Evolutionary conservation across 2,888 invertebrate genomes (phyloP), one percentile per base, ranked within the genome.

Genomic region (Notodonta dromedarius): DNA sequence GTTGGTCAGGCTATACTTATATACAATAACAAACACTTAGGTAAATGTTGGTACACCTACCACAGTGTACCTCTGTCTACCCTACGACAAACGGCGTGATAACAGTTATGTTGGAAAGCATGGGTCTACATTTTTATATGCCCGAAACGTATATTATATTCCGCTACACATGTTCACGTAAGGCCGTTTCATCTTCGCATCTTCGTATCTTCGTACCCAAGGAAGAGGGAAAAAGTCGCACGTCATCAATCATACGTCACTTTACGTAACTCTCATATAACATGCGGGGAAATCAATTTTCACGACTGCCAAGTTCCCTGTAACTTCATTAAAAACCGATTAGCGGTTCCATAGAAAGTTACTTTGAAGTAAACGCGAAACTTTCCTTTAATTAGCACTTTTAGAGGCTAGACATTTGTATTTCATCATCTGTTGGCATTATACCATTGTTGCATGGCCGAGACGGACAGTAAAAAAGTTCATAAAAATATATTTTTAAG

Each of bases 371-470:
- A 60, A 14, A 62, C 51, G 53, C 56, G 53, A 58, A 56, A 74
- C 79, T 84, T 85, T 83, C 74, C 63, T 71, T 70, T 70, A 67
- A 80, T 86, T 85, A 84, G 48, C 84, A 77, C 78, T 57, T 62
- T 16, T n/a, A 7, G 51, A 61, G 53, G 9, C 62, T 66, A 63
- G 70, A 65, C 63, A 46, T 66, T 67, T 68, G 56, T 57, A 59
- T 52, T 35, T 52, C 46, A 60, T 55, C 58, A 53, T 65, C 6
- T 57, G 44, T 7, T 8, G 52, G 56, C 74, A 74, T 64, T 60
- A 46, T 35, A 12, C 54, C 44, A 59, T 62, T 32, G 69, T 65
- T 67, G 24, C 60, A 66, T 63, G 64, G 54, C 12, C 62, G 50
- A 56, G 53, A 61, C 66, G 61, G 63, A 76, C 71, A 63, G 61